Evolutionary conservation across 2,797 vertebrate genomes (phyloP), one percentile per base, ranked within the genome.

Genomic region (Yasuhikotakia modesta): DNA sequence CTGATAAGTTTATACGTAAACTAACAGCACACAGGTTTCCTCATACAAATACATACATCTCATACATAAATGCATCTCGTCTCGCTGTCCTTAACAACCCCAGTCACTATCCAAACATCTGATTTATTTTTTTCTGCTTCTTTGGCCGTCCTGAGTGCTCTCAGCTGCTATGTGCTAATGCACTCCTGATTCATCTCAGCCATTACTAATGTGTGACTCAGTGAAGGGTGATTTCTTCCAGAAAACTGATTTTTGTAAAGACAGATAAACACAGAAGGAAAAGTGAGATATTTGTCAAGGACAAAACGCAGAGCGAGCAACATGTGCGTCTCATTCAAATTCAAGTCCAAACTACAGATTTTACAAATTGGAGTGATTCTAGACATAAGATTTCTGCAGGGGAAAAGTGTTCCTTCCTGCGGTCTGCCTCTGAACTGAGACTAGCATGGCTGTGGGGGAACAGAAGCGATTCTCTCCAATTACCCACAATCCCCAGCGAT

Each of bases 381-480:
- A 74, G 30, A 79, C 73, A 73, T 70, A 70, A 13, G 21, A 73
- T 65, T 82, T 82, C 46, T 22, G 22, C 57, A 57, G 71, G 39
- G 64, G 46, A 64, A 58, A 73, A 73, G 70, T 68, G 46, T 39
- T 67, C 58, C 72, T 73, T 75, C 78, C 80, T 65, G 73, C 58
- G 57, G 64, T 73, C 76, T 32, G 58, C 35, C 80, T 80, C 78
- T 67, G 68, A 80, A 63, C 63, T 67, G 39, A 78, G 46, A 78
- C 45, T 6, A 73, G 68, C 55, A 57, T 1, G 61, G 72, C 65
- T 60, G 43, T 53, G 39, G 53, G 50, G 48, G 64, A 80, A 72
- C 71, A 76, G 79, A 76, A 75, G 67, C 4, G 10, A 74, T n/a
- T 19, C 76, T 60, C 78, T 76, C 78, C 82, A 85, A 85, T 85